Conservation (phyloP, 2,888 invertebrate genomes). For the Hololepta plana region DNA sequence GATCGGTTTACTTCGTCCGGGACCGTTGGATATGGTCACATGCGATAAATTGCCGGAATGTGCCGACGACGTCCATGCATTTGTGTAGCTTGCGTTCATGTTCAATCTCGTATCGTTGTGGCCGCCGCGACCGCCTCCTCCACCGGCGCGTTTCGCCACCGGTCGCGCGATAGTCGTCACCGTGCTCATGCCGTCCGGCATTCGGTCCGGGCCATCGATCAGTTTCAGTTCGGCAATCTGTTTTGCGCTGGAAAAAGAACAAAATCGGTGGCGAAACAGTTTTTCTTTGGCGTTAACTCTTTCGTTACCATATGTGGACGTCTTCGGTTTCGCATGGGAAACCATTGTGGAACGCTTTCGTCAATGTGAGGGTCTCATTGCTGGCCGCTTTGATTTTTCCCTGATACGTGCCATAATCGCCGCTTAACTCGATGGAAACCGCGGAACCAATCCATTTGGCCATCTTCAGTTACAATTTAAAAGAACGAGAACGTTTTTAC, state of each 20-base stretch:
- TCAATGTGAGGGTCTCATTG: constrained; percentile 50
- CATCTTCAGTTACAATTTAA: constrained; percentile 26
- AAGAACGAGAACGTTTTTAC: no score
- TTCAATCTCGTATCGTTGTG: no score
- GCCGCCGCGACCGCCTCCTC: constrained; percentile 27
- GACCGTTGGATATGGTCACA: constrained; percentile 6
- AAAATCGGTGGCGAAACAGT: constrained; percentile 11
- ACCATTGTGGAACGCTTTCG: constrained; percentile 71
- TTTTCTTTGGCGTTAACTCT: constrained; percentile 6
- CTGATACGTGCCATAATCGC: constrained; percentile 63
- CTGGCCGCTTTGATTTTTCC: constrained; percentile 59
- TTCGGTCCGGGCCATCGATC: constrained; percentile 40
- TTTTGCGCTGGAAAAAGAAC: constrained; percentile 34
- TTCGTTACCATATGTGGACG: constrained; percentile 41
- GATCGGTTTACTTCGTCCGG: constrained; percentile 21
- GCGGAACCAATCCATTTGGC: constrained; percentile 57
- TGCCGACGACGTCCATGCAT: no score
- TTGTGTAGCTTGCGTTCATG: no score
- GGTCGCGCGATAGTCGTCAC: constrained; percentile 31
- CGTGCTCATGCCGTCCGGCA: constrained; percentile 16
- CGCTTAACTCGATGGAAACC: constrained; percentile 68
- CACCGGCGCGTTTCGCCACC: constrained; percentile 32
- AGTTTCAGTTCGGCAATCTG: constrained; percentile 63
- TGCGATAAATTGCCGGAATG: no score
- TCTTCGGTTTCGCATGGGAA: constrained; percentile 36